Percentiles rank a stretch among this genome's conserved stretches.
Evolutionary conservation across 1,140 invertebrate genomes (phyloP).

Genomic region (Nymphalis io): DNA sequence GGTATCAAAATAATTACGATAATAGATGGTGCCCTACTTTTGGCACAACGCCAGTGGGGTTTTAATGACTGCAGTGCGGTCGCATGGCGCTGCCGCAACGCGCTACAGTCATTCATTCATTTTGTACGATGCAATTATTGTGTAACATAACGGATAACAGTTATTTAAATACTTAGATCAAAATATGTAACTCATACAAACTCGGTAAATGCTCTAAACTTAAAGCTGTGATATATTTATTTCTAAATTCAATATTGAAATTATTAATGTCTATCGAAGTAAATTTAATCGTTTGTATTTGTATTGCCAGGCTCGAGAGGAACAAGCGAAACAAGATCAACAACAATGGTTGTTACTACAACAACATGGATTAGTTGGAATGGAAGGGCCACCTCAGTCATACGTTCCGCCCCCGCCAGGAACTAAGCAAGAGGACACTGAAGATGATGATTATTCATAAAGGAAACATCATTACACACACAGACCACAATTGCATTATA

Average conservation of each 20-base stretch:
- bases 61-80: no score
- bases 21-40: no score
- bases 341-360: conserved; percentile 93
- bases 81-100: no score
- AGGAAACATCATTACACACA: not conserved
- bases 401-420: conserved; percentile 78
- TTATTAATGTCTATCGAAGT: no score
- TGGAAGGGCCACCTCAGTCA: conserved; percentile 60
- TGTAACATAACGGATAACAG: no score
- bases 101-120: not conserved
- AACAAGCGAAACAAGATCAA: conserved; percentile 93
- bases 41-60: no score
- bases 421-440: conserved; percentile 74
- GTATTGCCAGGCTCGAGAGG: conserved; percentile 87
- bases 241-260: no score
- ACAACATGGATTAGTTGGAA: conserved; percentile 83
- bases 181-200: no score
- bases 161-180: no score
- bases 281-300: not conserved
- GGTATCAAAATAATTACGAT: no score
- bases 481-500: not conserved
- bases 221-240: no score
- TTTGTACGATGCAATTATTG: not conserved
- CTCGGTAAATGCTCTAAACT: no score
- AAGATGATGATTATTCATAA: conserved; percentile 82